Conservation (phyloP, 1,140 invertebrate genomes). For the Goniozus legneri region DNA sequence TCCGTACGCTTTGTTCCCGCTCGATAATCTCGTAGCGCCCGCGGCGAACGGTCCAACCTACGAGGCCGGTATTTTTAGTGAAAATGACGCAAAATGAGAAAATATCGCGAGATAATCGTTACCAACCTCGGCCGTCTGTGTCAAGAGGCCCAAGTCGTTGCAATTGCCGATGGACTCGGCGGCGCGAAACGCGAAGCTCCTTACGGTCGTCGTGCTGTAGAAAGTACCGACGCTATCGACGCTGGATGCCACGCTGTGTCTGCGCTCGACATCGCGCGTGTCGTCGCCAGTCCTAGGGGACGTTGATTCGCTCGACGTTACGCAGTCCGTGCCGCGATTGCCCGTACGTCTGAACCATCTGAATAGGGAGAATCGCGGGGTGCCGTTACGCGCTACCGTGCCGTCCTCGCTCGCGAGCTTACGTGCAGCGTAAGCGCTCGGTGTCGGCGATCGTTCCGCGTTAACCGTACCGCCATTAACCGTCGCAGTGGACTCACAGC, state of each 20-base stretch:
- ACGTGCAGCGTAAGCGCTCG: slow-evolving; percentile 14
- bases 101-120: background rate
- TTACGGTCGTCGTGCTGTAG: slow-evolving; percentile 67
- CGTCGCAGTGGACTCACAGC: slow-evolving; percentile 17
- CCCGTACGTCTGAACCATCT: slow-evolving; percentile 42
- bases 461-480: slow-evolving; percentile 28
- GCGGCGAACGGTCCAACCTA: slow-evolving; percentile 61
- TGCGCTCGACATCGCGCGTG: slow-evolving; percentile 1
- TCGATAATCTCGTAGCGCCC: slow-evolving; percentile 45
- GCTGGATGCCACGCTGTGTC: slow-evolving; percentile 43
- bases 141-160: slow-evolving; percentile 29
- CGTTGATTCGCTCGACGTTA: no score
- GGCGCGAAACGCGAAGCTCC: slow-evolving; percentile 66
- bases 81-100: slow-evolving; percentile 55
- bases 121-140: slow-evolving; percentile 40
- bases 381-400: slow-evolving; percentile 12
- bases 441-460: slow-evolving; percentile 3
- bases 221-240: slow-evolving; percentile 58
- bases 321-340: slow-evolving; percentile 16
- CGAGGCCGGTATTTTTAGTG: no score
- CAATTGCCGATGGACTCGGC: slow-evolving; percentile 24
- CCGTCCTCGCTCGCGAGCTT: slow-evolving; percentile 11
- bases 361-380: slow-evolving; percentile 40
- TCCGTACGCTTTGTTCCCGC: slow-evolving; percentile 27
- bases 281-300: no score